Evolutionary conservation across 2,797 vertebrate species (phyloP).

Genomic region (Linurgus olivaceus): DNA sequence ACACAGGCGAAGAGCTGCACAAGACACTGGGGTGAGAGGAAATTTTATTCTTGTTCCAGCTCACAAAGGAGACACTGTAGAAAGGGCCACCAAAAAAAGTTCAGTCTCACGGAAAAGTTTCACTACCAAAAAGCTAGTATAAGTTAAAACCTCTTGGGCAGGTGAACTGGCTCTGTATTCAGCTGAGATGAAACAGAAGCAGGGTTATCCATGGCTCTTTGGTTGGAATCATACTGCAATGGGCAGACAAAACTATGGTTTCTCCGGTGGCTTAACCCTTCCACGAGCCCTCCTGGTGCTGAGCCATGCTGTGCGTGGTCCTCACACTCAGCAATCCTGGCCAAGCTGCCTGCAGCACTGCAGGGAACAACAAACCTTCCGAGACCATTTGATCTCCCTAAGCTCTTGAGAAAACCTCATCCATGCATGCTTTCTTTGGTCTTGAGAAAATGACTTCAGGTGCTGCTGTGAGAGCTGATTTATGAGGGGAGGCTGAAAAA

Average conservation of each 20-base stretch:
- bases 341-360: background rate
- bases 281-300: background rate
- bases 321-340: background rate
- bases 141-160: background rate
- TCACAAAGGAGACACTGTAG: background rate
- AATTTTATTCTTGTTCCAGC: background rate
- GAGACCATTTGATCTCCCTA: background rate
- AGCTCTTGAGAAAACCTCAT: background rate
- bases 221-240: background rate
- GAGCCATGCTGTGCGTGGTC: rapidly evolving
- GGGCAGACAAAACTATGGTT: background rate
- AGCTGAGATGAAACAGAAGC: slow-evolving; percentile 24
- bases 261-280: background rate
- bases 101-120: background rate
- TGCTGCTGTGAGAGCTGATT: slow-evolving; percentile 40
- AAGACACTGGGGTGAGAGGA: background rate
- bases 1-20: background rate
- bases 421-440: slow-evolving; percentile 20
- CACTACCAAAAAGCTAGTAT: background rate
- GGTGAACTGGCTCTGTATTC: background rate
- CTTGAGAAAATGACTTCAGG: slow-evolving; percentile 47
- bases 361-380: background rate
- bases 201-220: background rate
- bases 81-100: background rate
- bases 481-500: slow-evolving; percentile 29